Evolutionary conservation across 2,888 invertebrate species (phyloP), one percentile per base, ranked within the genome.

Genomic region (Athrips mouffetella): DNA sequence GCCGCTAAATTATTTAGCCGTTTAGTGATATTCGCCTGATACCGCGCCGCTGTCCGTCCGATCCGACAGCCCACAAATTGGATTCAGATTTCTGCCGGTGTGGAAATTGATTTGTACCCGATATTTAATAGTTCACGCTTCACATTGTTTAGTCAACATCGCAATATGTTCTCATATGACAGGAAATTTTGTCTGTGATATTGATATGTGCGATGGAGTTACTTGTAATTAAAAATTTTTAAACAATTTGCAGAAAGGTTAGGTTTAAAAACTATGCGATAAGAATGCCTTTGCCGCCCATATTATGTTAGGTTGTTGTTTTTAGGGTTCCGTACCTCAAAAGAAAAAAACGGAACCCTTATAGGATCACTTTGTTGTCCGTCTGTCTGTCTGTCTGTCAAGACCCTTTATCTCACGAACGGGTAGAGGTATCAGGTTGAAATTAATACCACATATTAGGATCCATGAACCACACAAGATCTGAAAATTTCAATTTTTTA

Each of bases 1-100:
- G 82, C 80, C 77, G 79, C 84, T 87, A 85, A 88, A 87, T 88
- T 80, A 87, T 88, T 88, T 84, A 86, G 82, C 80, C 81, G 81
- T 83, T 88, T 87, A 88, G 84, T 73, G 85, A 88, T 87, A 87
- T 85, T 86, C 83, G 69, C 70, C 73, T 13, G 41, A 37, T 37
- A 37, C 15, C 37, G 18, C 11, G 7, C 30, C 67, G 73, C 73
- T 83, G 85, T 84, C 78, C 82, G 62, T 62, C 64, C 77, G 65
- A 70, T 80, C 85, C 82, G 87, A 87, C 87, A 85, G 81, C 77
- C 81, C 73, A 79, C 83, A 88, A 87, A 88, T 87, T 88, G 87
- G 81, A 87, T 88, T 86, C 84, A 87, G 82, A 85, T 86, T 85
- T 83, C 85, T 79, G 77, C 76, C 66, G 72, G 70, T 72, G 62